Evolutionary conservation across 2,113 vertebrate genomes (phyloP).

Genomic region (Peromyscus leucopus): DNA sequence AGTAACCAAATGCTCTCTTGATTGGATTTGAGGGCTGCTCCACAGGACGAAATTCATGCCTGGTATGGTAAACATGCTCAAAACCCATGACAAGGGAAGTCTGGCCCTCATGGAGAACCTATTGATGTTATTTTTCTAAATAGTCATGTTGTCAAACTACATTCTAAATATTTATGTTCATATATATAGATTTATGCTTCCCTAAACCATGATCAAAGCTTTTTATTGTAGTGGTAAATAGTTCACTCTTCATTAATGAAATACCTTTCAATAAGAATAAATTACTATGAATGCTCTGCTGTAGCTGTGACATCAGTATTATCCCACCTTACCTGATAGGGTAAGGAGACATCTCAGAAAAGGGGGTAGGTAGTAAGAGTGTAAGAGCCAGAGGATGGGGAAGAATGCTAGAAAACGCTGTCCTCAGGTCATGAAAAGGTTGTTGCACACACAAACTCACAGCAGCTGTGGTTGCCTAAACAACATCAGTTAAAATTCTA

Average conservation of each 20-base stretch:
- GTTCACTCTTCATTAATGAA: background rate
- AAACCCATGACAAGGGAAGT: background rate
- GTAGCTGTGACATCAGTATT: background rate
- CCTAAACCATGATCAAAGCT: background rate
- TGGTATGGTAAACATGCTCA: background rate
- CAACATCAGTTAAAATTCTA: background rate
- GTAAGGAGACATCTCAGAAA: background rate
- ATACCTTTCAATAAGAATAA: background rate
- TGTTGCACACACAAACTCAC: background rate
- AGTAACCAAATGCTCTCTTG: background rate
- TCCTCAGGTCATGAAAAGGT: background rate
- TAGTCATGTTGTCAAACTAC: background rate
- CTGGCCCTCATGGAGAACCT: no score
- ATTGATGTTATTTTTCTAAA: background rate
- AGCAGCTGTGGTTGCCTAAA: background rate
- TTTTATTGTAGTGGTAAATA: background rate
- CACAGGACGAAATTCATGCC: background rate
- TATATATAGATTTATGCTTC: background rate
- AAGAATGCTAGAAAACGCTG: background rate
- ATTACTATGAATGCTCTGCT: background rate
- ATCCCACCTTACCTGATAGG: background rate
- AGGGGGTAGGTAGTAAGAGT: background rate
- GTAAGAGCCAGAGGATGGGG: background rate
- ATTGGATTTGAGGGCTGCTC: background rate
- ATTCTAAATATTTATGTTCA: background rate